A percentile compares a stretch with the other conserved stretches of the same genome.
Conservation (phyloP, 1,140 invertebrate species). For the Bombus polaris region DNA sequence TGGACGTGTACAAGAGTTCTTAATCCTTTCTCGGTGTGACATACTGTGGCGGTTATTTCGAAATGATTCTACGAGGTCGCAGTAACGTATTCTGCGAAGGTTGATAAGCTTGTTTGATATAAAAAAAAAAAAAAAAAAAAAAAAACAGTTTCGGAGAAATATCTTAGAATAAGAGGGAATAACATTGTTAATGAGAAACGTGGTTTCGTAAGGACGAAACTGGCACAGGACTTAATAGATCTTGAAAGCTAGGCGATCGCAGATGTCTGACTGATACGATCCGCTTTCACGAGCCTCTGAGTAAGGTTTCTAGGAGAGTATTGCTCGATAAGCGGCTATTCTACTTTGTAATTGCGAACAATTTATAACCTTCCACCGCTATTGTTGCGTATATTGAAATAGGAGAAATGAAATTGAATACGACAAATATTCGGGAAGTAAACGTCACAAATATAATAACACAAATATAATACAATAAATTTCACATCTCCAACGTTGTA, state of each 20-base stretch:
- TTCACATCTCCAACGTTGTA: too few relatives aligned
- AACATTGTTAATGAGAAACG: not conserved
- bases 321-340: not conserved
- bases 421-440: too few relatives aligned
- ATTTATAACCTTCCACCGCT: not conserved
- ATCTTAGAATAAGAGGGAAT: not conserved
- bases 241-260: not conserved
- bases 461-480: too few relatives aligned
- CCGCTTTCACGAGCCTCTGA: not conserved
- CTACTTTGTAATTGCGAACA: not conserved
- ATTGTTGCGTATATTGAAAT: too few relatives aligned
- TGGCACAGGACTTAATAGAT: not conserved
- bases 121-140: not conserved
- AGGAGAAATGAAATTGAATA: too few relatives aligned
- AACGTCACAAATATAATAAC: too few relatives aligned
- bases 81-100: too few relatives aligned
- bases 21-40: constrained; percentile 1
- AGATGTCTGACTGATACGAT: not conserved
- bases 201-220: not conserved
- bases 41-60: not conserved
- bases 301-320: not conserved
- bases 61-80: not conserved
- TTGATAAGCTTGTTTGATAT: not conserved
- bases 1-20: not conserved
- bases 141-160: not conserved